These are phyloP conservation scores for Chondrosia reniformis DNA, from an alignment of 37 sponge, comb jelly and placozoan genomes.

Conservation along the genomic window DNA sequence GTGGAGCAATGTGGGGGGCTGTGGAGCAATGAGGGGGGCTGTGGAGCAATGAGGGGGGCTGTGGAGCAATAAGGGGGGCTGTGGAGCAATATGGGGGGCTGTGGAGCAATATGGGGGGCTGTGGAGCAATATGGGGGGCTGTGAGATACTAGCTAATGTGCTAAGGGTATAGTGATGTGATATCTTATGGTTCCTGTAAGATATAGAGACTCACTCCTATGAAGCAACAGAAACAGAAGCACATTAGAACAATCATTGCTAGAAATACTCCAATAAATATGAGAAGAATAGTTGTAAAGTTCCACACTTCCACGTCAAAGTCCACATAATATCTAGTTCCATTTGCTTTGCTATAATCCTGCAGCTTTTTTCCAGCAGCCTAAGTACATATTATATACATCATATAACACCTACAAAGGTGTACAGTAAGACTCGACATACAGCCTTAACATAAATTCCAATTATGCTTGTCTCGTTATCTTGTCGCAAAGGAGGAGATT, in stretches of 20 bases:
- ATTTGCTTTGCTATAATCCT: background rate
- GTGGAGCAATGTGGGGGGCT: too few species aligned
- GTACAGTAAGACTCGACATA: too few species aligned
- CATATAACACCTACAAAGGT: too few species aligned
- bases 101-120: background rate
- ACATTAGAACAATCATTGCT: conserved; percentile 3
- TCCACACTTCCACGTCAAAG: background rate
- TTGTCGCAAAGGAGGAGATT: too few species aligned
- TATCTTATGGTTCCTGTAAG: background rate
- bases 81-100: background rate
- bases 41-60: too few species aligned
- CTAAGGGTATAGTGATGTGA: background rate
- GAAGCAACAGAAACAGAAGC: conserved; percentile 41
- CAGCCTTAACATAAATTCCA: too few species aligned
- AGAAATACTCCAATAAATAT: conserved; percentile 29
- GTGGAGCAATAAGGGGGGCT: background rate
- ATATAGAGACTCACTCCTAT: conserved; percentile 42
- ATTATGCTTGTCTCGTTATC: too few species aligned
- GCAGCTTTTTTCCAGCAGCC: background rate
- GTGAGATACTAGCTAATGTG: background rate
- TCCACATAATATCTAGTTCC: background rate
- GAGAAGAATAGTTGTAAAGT: conserved; percentile 29
- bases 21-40: too few species aligned
- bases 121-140: background rate
- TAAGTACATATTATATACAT: too few species aligned